phyloP scores from a whole-genome alignment of 2,888 invertebrate species.

The Limnephilus auricula region DNA sequence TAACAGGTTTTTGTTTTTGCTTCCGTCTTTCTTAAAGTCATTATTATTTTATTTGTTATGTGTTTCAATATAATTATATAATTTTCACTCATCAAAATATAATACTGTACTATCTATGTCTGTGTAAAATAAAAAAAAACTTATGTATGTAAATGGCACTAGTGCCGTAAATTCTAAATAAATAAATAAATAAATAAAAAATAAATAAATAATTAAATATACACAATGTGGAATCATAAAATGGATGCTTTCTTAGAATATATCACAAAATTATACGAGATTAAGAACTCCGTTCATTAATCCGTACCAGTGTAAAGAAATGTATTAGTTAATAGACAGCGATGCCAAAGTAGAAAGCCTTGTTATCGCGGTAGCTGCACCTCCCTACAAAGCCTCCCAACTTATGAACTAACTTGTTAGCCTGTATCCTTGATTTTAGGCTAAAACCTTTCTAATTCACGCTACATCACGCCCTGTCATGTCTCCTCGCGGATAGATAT shows the following conservation, averaged over 20 bases:
- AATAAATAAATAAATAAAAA: too few species aligned
- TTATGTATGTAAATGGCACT: too few species aligned
- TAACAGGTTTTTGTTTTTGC: too few species aligned
- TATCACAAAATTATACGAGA: neutral
- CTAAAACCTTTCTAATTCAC: conserved; percentile 46
- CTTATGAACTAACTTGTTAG: neutral
- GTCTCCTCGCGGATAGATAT: conserved; percentile 29
- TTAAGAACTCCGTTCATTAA: neutral
- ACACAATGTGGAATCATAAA: neutral
- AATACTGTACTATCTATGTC: too few species aligned
- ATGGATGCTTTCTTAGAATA: neutral
- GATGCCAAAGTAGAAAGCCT: neutral
- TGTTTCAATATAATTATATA: too few species aligned
- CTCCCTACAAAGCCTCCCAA: conserved; percentile 12
- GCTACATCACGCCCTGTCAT: conserved; percentile 50
- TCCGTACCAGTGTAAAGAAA: neutral
- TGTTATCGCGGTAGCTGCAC: neutral
- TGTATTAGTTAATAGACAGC: neutral
- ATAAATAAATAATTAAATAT: too few species aligned
- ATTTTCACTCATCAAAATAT: too few species aligned
- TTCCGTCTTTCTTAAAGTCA: too few species aligned
- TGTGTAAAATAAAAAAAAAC: too few species aligned
- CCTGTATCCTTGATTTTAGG: neutral
- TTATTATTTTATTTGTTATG: too few species aligned
- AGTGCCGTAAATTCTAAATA: too few species aligned